Evolutionary conservation across 2,888 invertebrate genomes (phyloP), one percentile per base, ranked within the genome.

Genomic region (Aporophyla lueneburgensis): DNA sequence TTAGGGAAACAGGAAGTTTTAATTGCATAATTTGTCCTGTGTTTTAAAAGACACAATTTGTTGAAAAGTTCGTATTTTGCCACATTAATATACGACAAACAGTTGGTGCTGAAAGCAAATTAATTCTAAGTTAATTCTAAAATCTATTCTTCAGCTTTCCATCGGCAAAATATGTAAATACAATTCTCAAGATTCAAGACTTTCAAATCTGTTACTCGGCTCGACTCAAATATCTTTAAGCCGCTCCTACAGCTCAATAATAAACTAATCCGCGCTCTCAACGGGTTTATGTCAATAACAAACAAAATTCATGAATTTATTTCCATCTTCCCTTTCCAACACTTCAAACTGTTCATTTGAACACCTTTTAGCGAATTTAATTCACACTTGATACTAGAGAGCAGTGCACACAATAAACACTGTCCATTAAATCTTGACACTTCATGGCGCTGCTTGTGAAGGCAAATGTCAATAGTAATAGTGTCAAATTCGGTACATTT

Each of bases 241-340:
- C 53, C 70, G 59, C 58, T 80, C 71, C 40, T 61, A 53, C 12
- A 69, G 59, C 71, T 83, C 83, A 78, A 78, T 85, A 85, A 83
- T 83, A 65, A 54, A 78, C 71, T 82, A 80, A 86, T 81, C 73
- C 70, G 40, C 40, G 62, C 66, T 73, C 62, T 68, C 49, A 56
- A 76, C 71, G 58, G 69, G 63, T 70, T 73, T 75, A 58, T 68
- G 85, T 86, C 81, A 87, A 86, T 85, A 86, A 83, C 81, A 83
- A 85, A 86, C 78, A 83, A 80, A 80, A 80, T 86, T 83, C 80
- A 76, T 72, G 80, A 83, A 81, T 85, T 87, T 77, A 81, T 84
- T 81, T 81, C 70, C 71, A 70, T 72, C 73, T 74, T 59, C 72
- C 54, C 68, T 78, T 43, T 80, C 51, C 58, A 63, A 77, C 65